Evolutionary conservation across 2,888 invertebrate genomes (phyloP).

Genomic region (Apodemia mormo): DNA sequence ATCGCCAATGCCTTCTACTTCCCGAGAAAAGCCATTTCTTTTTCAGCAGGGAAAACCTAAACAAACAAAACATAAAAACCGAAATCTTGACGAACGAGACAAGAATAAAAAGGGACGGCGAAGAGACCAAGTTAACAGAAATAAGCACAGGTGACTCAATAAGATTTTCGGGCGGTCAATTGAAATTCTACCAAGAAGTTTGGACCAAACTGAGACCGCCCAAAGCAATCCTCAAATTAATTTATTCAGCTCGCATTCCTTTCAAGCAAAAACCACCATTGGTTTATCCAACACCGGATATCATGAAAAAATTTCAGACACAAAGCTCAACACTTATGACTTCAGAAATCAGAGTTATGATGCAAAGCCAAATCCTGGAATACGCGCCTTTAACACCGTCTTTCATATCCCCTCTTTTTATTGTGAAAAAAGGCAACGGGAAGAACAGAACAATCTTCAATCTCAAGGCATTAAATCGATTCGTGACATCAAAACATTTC

Average conservation of each 20-base stretch:
- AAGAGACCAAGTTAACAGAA: not conserved
- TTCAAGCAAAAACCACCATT: slow-evolving; percentile 2
- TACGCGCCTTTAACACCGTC: not conserved
- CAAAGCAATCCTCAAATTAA: too few species aligned
- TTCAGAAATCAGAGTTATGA: not conserved
- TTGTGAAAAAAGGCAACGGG: slow-evolving; percentile 21
- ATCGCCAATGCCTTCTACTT: slow-evolving; percentile 11
- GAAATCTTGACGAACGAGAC: not conserved
- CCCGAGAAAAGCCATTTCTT: not conserved
- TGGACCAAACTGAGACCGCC: not conserved
- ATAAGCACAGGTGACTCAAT: slow-evolving; percentile 10
- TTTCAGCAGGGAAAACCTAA: not conserved
- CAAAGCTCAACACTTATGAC: not conserved
- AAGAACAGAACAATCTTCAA: slow-evolving; percentile 24
- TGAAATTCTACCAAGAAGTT: not conserved
- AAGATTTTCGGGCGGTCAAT: not conserved
- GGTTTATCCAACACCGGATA: not conserved
- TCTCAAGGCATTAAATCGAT: slow-evolving; percentile 26
- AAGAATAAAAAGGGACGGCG: not conserved
- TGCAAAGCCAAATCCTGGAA: not conserved
- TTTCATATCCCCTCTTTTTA: slow-evolving; percentile 26
- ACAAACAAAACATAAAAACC: not conserved
- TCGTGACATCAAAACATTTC: slow-evolving; percentile 8
- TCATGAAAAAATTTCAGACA: not conserved
- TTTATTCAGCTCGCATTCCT: too few species aligned